Percentiles rank a stretch among this genome's conserved stretches.
Conservation (phyloP, 2,888 invertebrate species). For the Diaperis boleti region DNA sequence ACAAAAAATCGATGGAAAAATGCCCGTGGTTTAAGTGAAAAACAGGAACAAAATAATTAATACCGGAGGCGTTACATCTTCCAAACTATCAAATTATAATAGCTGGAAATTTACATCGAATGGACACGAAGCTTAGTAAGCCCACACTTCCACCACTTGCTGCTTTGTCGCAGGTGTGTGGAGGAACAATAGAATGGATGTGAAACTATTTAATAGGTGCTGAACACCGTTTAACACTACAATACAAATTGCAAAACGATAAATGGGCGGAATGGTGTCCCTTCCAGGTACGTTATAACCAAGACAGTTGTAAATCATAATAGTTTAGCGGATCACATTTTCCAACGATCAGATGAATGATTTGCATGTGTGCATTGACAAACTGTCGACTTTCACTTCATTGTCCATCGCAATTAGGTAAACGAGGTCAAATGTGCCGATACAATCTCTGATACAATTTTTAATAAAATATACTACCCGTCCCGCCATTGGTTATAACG, state of each 20-base stretch:
- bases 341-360: slow-evolving; percentile 1
- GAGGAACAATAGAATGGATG: slow-evolving; percentile 47
- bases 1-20: slow-evolving; percentile 14
- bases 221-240: slow-evolving; percentile 47
- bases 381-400: slow-evolving; percentile 46
- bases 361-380: slow-evolving; percentile 24
- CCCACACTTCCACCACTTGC: slow-evolving; percentile 40
- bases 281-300: slow-evolving; percentile 2
- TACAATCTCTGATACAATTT: slow-evolving; percentile 46
- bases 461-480: slow-evolving; percentile 41
- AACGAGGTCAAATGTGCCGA: slow-evolving; percentile 50
- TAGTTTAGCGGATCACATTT: background rate
- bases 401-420: slow-evolving; percentile 49
- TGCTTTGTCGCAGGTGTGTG: slow-evolving; percentile 43
- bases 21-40: slow-evolving; percentile 3
- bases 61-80: slow-evolving; percentile 27
- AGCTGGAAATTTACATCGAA: slow-evolving; percentile 35
- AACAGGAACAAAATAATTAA: slow-evolving; percentile 26
- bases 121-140: slow-evolving; percentile 26
- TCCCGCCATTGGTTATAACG: slow-evolving; percentile 27
- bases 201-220: slow-evolving; percentile 46
- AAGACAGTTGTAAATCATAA: background rate
- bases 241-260: slow-evolving; percentile 43
- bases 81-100: slow-evolving; percentile 28
- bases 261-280: slow-evolving; percentile 18